phyloP scores from a whole-genome alignment of 2,888 invertebrate species.

The Sympetrum striolatum region DNA sequence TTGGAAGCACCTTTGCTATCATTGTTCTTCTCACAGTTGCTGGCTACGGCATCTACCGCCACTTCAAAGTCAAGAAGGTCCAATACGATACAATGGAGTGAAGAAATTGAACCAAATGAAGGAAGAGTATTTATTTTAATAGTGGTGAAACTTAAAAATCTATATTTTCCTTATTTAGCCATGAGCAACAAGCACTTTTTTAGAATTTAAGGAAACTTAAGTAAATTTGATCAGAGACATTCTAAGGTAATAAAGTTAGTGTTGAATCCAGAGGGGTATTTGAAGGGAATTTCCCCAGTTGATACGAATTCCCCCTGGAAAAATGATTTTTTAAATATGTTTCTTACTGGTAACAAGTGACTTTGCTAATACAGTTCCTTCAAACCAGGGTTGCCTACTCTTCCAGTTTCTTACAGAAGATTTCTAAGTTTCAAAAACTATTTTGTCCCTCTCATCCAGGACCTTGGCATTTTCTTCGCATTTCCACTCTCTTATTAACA shows the following conservation, averaged over 20 bases:
- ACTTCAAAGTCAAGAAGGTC: conserved; percentile 87
- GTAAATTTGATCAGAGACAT: neutral
- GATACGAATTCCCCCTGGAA: no score
- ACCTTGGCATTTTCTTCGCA: no score
- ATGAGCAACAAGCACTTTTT: conserved; percentile 6
- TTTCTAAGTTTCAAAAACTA: no score
- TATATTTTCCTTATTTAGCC: conserved; percentile 12
- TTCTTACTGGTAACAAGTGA: no score
- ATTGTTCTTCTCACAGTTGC: conserved; percentile 81
- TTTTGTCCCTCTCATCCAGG: no score
- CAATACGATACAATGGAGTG: conserved; percentile 93
- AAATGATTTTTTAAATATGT: no score
- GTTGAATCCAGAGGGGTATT: no score
- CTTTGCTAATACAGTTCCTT: no score
- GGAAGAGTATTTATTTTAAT: conserved; percentile 26
- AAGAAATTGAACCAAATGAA: conserved; percentile 48
- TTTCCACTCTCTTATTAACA: no score
- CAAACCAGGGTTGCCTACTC: no score
- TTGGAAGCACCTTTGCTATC: conserved; percentile 83
- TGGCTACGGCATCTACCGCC: conserved; percentile 85
- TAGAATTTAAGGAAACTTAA: neutral
- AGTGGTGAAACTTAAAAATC: neutral
- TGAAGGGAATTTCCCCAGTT: no score
- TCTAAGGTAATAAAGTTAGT: neutral
- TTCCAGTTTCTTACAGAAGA: no score